Evolutionary conservation across 2,797 vertebrate species (phyloP), one percentile per base, ranked within the genome.

Genomic region (Melanotaenia maccullochi): DNA sequence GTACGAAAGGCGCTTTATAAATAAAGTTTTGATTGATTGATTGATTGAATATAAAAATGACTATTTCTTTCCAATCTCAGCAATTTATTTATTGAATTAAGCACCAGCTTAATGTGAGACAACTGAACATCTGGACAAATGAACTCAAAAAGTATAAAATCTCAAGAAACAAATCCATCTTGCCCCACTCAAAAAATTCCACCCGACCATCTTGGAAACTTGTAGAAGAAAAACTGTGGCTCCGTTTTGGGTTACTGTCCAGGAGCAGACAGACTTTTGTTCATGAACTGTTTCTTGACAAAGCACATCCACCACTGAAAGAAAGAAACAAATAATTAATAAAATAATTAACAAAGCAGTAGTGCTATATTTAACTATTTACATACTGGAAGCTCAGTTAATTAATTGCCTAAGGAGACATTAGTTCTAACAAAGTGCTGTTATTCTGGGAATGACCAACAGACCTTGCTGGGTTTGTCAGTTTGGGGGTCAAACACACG

Each of bases 201-300:
- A 78, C 52, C 60, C 63, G 51, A 82, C 75, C 73, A 62, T 77
- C 60, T 78, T 81, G 68, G 76, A 86, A 72, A 65, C 32, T 33
- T 62, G 74, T 75, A 69, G 82, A 86, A 75, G 58, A 75, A 58
- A 85, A 86, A 82, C 42, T 1, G 65, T 5, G 54, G 57, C 69
- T 73, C 75, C 33, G 25, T 62, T 68, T 67, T 58, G 0, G 55
- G 73, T 96, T 91, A 99, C 88, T 99, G 97, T 49, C 98, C 98
- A 14, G 98, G 98, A 60, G 95, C 97, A 11, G 97, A 99, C 57
- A 99, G 95, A 71, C 97, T 99, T 93, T 99, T 99, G 95, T 99
- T 99, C 98, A 99, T 99, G 94, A 99, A 99, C 90, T 99, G 98
- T 87, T 91, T 97, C 94, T 99, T 99, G 92, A 97, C 97, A 82